Conservation (phyloP, 2,888 invertebrate species). For the Drosophila subquinaria region DNA sequence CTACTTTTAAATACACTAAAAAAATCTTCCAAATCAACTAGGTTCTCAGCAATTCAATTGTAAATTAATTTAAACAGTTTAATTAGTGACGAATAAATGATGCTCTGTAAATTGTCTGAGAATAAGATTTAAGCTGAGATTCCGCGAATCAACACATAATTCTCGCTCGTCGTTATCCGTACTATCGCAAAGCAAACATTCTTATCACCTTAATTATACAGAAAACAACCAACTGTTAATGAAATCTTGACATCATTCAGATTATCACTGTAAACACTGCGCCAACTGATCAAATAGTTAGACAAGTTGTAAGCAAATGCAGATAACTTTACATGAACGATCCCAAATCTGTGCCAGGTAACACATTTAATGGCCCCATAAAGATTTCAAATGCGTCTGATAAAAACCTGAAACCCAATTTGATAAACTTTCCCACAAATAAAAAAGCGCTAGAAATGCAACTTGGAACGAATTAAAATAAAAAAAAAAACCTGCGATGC, state of each 20-base stretch:
- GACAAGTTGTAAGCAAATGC: neutral
- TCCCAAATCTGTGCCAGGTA: slow-evolving; percentile 2
- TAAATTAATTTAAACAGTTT: neutral
- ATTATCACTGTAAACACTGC: slow-evolving; percentile 31
- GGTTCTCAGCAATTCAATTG: neutral
- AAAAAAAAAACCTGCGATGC: neutral
- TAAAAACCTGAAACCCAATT: slow-evolving; percentile 25
- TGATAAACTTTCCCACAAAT: slow-evolving; percentile 54
- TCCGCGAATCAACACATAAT: neutral
- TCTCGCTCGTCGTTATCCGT: neutral
- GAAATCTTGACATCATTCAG: neutral
- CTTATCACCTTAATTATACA: slow-evolving; percentile 2
- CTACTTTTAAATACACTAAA: neutral
- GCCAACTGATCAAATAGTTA: slow-evolving; percentile 21
- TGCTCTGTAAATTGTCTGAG: neutral
- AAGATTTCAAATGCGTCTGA: slow-evolving; percentile 24
- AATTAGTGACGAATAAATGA: neutral
- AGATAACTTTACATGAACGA: slow-evolving; percentile 15
- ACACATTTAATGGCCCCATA: slow-evolving; percentile 39
- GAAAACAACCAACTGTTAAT: slow-evolving; percentile 1
- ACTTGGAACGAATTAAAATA: neutral
- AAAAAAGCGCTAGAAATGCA: slow-evolving; percentile 27
- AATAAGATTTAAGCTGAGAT: neutral
- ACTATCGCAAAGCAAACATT: neutral
- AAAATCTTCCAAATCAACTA: neutral